A percentile compares a stretch with the other conserved stretches of the same genome.
Conservation (phyloP, 2,113 vertebrate genomes). For the Cisticola juncidis region DNA sequence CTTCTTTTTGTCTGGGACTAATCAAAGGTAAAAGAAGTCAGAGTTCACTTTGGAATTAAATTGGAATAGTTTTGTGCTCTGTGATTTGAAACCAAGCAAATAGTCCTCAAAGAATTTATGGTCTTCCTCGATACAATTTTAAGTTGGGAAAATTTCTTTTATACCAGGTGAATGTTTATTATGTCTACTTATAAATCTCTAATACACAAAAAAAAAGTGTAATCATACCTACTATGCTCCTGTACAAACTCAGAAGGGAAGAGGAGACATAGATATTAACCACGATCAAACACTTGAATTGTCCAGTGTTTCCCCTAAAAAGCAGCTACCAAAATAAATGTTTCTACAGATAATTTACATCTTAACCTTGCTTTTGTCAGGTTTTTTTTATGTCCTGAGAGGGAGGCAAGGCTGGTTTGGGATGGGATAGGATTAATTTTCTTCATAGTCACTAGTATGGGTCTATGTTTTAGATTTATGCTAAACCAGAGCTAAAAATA, state of each 20-base stretch:
- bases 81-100: not conserved
- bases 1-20: slow-evolving; percentile 13
- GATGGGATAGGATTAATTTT: not conserved
- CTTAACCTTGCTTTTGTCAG: not conserved
- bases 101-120: not conserved
- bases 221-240: not conserved
- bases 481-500: not conserved
- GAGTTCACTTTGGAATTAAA: not conserved
- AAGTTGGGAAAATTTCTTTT: not conserved
- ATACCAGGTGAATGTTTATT: not conserved
- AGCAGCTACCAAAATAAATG: not conserved
- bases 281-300: not conserved
- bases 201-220: not conserved
- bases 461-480: not conserved
- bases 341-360: not conserved
- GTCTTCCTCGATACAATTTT: not conserved
- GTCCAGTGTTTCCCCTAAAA: not conserved
- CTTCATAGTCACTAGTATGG: not conserved
- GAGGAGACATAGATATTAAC: not conserved
- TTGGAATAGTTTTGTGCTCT: not conserved
- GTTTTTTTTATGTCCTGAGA: not conserved
- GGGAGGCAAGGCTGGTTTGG: not conserved
- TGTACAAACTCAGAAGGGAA: not conserved
- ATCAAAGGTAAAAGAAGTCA: slow-evolving; percentile 1
- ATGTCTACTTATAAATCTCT: not conserved